Base-by-base conservation (phyloP, 2,797 vertebrate genomes). In the Psittacula derbiana region DNA sequence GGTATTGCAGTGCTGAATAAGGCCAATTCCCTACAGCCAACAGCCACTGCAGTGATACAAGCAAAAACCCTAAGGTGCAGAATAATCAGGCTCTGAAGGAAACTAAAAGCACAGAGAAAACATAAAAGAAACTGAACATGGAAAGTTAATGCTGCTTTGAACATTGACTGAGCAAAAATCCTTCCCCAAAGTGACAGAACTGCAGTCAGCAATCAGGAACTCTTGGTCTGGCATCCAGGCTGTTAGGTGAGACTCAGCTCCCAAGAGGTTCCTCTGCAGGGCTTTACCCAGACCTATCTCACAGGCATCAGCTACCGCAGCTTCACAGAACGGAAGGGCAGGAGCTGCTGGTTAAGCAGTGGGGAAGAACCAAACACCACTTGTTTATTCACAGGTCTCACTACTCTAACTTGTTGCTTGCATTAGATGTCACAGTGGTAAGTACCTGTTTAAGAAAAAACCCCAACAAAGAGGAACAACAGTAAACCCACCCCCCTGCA, bases 391-490 rank as follows among this genome's bases (percentile, higher is more conserved):
- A 67, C 55, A 80, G 78, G 36, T 64, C 55, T 76, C 67, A 49
- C 73, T 86, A 49, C 76, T 70, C 20, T 1, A 79, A 78, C 53
- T 64, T 90, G 65, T 58, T 82, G 57, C 60, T 72, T 87, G 62
- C 70, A 83, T 92, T 71, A 76, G 66, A 80, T 82, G 46, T 69
- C 94, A 93, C 58, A 52, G 49, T 16, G 38, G 13, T 58, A 96
- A 96, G 83, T 38, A 96, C 78, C 87, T 86, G 62, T 57, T 81
- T 38, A 92, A 82, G 84, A 47, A 92, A 92, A 64, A 86, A 47
- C 4, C 25, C 46, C 57, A 36, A 8, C 2, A 5, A 58, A 58
- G 33, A 40, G 8, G 33, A 90, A 74, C 38, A 73, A 10, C 28
- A 82, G 81, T 19, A 79, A 95, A 88, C 58, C 23, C 40, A 57